Evolutionary conservation across 2,113 vertebrate species (phyloP).

Genomic region (Arenaria interpres): DNA sequence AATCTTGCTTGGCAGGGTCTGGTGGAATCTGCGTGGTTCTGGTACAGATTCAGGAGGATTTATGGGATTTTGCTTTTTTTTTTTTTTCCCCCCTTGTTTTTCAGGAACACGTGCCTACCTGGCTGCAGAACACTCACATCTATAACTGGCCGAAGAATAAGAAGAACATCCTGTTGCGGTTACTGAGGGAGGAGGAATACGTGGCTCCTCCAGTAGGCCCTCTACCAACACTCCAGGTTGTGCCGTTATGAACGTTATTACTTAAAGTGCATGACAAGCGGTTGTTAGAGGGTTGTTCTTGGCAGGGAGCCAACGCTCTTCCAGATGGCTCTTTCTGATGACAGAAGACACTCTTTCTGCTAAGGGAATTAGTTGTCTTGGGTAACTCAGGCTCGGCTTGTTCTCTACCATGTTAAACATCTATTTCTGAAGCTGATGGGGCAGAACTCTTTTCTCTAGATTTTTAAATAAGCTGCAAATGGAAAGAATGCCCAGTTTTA

Average conservation of each 20-base stretch:
- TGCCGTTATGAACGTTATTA: constrained; percentile 67
- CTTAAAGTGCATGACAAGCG: neutral
- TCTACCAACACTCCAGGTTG: constrained; percentile 87
- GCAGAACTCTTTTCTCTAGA: neutral
- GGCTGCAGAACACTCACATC: constrained; percentile 91
- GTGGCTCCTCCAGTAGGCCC: constrained; percentile 77
- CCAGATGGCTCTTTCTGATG: constrained; percentile 22
- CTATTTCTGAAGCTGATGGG: constrained; percentile 35
- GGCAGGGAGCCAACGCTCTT: neutral
- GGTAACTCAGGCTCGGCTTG: constrained; percentile 42
- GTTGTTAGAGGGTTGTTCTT: neutral
- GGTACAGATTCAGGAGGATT: constrained; percentile 24
- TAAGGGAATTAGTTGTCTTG: constrained; percentile 53
- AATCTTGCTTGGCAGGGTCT: constrained; percentile 37
- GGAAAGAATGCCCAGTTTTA: neutral
- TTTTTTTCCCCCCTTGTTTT: neutral
- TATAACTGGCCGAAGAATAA: constrained; percentile 89
- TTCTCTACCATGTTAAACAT: constrained; percentile 53
- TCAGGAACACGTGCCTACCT: constrained; percentile 89
- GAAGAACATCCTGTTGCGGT: constrained; percentile 87
- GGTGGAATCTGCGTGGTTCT: constrained; percentile 18
- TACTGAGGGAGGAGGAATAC: constrained; percentile 90
- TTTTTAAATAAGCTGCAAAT: constrained; percentile 20
- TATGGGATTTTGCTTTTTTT: neutral
- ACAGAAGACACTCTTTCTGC: constrained; percentile 53